A percentile compares a stretch with the other conserved stretches of the same genome.
Conservation (phyloP, 2,888 invertebrate species). For the Amiota mariae region DNA sequence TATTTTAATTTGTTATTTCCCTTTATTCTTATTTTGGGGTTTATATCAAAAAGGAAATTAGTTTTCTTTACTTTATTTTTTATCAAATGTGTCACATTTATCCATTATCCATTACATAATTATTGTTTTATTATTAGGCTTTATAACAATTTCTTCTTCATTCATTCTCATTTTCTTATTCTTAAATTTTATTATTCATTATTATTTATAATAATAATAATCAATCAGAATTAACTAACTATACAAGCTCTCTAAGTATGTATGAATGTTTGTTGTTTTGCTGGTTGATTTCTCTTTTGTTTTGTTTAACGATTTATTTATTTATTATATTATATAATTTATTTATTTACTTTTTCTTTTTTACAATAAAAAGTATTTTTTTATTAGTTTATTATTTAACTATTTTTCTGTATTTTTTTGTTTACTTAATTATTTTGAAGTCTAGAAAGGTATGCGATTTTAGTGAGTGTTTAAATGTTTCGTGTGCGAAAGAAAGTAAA, state of each 20-base stretch:
- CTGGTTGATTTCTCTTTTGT: constrained; percentile 40
- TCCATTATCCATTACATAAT: no score
- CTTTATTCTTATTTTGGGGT: no score
- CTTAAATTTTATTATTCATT: constrained; percentile 17
- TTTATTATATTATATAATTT: no score
- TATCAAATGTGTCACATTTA: no score
- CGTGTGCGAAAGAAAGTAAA: no score
- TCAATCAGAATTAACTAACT: constrained; percentile 54
- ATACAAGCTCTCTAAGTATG: constrained; percentile 68
- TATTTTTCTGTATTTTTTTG: constrained; percentile 7
- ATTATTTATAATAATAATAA: constrained; percentile 47
- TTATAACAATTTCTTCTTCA: no score
- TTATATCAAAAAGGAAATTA: no score
- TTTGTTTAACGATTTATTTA: constrained; percentile 28
- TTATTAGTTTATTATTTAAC: constrained; percentile 28
- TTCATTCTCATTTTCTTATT: constrained; percentile 9
- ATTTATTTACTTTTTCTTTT: constrained; percentile 18
- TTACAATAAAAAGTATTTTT: constrained; percentile 37
- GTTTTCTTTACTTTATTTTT: no score
- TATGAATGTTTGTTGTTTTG: constrained; percentile 20
- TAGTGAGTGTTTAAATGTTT: no score
- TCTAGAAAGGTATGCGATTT: no score
- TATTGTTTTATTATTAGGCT: no score
- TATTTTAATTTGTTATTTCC: no score
- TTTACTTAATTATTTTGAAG: background rate